phyloP scores from a whole-genome alignment of 2,113 vertebrate genomes.

The Peromyscus californicus region DNA sequence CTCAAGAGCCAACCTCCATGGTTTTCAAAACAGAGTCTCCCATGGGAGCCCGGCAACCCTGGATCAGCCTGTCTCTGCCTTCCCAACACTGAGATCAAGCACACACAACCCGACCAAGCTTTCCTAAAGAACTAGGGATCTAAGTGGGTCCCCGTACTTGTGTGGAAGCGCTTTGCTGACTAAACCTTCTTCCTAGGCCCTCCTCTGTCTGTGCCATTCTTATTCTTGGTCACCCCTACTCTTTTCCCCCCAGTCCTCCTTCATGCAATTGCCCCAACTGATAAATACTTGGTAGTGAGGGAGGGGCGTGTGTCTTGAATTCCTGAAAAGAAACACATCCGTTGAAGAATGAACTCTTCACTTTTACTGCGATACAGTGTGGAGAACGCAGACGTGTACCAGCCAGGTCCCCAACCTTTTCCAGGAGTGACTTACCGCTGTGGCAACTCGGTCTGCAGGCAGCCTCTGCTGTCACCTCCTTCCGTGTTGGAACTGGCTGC shows the following conservation, averaged over 20 bases:
- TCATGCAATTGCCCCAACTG: not conserved
- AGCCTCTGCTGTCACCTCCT: not conserved
- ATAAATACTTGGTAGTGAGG: conserved; percentile 30
- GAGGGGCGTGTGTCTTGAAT: not conserved
- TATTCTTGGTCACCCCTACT: not conserved
- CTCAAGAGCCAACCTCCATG: not conserved
- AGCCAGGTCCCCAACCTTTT: not conserved
- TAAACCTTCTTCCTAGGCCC: not conserved
- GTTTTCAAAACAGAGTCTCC: not conserved
- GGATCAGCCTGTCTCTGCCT: not conserved
- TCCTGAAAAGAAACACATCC: not conserved
- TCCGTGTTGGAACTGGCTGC: not conserved
- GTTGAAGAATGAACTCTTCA: conserved; percentile 34
- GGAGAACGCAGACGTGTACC: not conserved
- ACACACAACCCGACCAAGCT: not conserved
- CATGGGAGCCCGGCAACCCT: not conserved
- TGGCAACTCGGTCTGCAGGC: not conserved
- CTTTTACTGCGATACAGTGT: not conserved
- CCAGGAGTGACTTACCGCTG: not conserved
- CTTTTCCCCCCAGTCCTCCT: not conserved
- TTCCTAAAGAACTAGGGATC: not conserved
- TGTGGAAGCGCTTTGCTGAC: too few species aligned
- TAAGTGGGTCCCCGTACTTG: too few species aligned
- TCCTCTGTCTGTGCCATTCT: not conserved
- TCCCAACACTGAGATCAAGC: not conserved